Conservation (phyloP, 2,113 vertebrate genomes). For the Dromaius novaehollandiae region DNA sequence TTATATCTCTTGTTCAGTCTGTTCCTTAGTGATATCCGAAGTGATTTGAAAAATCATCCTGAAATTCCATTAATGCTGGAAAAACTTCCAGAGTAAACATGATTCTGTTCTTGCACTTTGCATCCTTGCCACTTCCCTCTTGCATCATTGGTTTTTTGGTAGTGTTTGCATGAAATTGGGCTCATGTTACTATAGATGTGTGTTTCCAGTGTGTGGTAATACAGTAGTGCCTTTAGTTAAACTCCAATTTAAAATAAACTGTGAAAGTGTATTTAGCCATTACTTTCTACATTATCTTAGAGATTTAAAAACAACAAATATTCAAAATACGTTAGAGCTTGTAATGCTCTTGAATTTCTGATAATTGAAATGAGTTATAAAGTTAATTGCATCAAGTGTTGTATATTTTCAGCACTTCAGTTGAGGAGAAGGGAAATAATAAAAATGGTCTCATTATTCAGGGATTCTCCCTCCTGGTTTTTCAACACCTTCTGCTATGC, state of each 20-base stretch:
- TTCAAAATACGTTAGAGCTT: background rate
- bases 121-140: background rate
- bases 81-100: background rate
- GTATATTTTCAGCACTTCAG: constrained; percentile 30
- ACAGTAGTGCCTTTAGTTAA: constrained; percentile 45
- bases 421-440: background rate
- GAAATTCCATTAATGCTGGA: background rate
- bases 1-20: constrained; percentile 49
- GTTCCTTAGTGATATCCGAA: background rate
- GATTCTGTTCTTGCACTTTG: background rate
- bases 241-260: constrained; percentile 54
- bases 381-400: background rate
- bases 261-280: constrained; percentile 37
- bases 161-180: background rate
- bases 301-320: constrained; percentile 24
- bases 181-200: constrained; percentile 42
- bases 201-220: constrained; percentile 26
- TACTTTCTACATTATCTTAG: constrained; percentile 14
- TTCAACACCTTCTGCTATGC: constrained; percentile 14
- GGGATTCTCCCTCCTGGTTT: constrained; percentile 9
- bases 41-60: background rate
- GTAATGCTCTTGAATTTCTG: background rate
- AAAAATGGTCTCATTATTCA: background rate
- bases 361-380: constrained; percentile 1
- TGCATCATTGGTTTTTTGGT: background rate